These are phyloP conservation scores for Myotis daubentonii DNA, from an alignment of 2,797 vertebrate genomes.

Conservation along the genomic window DNA sequence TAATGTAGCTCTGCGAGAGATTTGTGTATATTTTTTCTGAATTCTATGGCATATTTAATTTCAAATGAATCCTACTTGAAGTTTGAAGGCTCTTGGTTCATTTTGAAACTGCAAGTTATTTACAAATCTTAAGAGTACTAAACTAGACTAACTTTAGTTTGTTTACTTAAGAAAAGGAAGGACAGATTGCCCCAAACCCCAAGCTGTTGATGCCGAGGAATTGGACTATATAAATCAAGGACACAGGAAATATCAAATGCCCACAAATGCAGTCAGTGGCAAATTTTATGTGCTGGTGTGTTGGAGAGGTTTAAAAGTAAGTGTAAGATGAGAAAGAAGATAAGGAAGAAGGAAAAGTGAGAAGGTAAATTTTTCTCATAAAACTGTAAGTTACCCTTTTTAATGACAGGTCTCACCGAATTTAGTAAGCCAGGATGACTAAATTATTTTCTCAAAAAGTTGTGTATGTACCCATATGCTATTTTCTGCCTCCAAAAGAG, in stretches of 20 bases:
- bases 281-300: background rate
- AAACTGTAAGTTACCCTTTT: background rate
- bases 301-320: background rate
- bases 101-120: conserved; percentile 59
- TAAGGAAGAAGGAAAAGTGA: background rate
- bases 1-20: background rate
- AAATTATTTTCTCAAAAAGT: background rate
- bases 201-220: background rate
- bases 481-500: background rate
- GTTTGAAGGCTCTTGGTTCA: conserved; percentile 27
- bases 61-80: conserved; percentile 4
- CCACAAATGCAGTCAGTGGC: background rate
- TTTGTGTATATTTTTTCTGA: background rate
- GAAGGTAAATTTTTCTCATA: background rate
- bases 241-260: background rate
- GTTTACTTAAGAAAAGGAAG: conserved; percentile 51
- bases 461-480: background rate
- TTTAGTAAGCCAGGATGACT: background rate
- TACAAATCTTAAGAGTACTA: background rate
- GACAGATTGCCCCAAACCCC: conserved; percentile 10
- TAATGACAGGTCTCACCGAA: background rate
- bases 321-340: background rate
- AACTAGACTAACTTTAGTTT: background rate
- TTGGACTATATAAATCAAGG: background rate
- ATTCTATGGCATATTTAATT: conserved; percentile 10